Conservation (phyloP, 2,888 invertebrate genomes). For the Petrolisthes manimaculis region DNA sequence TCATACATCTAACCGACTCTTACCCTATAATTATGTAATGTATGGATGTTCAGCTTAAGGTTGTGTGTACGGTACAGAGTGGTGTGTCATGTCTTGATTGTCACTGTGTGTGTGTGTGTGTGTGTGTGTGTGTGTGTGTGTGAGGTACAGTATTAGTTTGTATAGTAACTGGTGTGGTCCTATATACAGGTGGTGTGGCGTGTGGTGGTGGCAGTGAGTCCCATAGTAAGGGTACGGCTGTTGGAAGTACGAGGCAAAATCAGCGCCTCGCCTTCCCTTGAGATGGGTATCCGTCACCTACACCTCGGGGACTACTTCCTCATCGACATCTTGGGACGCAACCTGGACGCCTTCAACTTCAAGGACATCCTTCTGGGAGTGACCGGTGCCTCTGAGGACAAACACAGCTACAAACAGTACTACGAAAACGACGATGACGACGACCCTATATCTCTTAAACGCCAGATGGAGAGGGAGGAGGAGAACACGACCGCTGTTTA, state of each 20-base stretch:
- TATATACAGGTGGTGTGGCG: conserved; percentile 51
- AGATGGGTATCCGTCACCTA: conserved; percentile 32
- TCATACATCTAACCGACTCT: too few species aligned
- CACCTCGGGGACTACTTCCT: conserved; percentile 61
- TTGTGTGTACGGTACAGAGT: not conserved
- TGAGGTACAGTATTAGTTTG: not conserved
- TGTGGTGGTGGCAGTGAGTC: conserved; percentile 31
- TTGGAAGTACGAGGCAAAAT: conserved; percentile 58
- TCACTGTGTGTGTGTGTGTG: not conserved
- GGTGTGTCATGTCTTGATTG: not conserved
- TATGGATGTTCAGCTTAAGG: too few species aligned
- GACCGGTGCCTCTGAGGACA: not conserved
- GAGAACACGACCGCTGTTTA: not conserved
- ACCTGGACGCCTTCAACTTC: conserved; percentile 61
- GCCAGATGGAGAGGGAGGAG: conserved; percentile 3
- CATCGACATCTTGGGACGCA: conserved; percentile 42
- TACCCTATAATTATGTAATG: too few species aligned
- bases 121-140: conserved; percentile 1
- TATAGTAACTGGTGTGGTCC: not conserved
- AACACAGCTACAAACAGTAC: not conserved
- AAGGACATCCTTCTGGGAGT: conserved; percentile 42
- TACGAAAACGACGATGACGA: conserved; percentile 1
- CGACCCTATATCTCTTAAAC: not conserved
- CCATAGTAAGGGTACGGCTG: conserved; percentile 32
- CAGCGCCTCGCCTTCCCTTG: conserved; percentile 19